phyloP scores from a whole-genome alignment of 2,888 invertebrate genomes.

The Dusona sp. region DNA sequence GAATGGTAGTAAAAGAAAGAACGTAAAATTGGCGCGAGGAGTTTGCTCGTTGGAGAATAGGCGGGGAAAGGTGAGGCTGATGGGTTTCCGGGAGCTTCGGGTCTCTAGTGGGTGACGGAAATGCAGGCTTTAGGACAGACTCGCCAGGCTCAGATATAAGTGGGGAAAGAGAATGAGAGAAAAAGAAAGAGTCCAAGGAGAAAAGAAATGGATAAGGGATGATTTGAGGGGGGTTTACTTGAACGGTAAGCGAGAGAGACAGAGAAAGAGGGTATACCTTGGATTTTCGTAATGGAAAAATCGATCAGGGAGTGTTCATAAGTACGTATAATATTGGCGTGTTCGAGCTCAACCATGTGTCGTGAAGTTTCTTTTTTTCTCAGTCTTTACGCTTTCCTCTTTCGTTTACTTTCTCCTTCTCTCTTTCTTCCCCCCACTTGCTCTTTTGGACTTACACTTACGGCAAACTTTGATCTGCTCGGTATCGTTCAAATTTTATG shows the following conservation, averaged over 20 bases:
- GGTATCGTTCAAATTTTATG: not conserved
- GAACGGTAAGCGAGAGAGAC: constrained; percentile 56
- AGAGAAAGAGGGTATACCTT: constrained; percentile 71
- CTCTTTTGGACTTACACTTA: too few species aligned
- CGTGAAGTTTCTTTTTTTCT: constrained; percentile 36
- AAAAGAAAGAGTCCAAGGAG: constrained; percentile 43
- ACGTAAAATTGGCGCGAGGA: constrained; percentile 50
- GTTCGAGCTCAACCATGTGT: constrained; percentile 41
- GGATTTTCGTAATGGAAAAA: constrained; percentile 80
- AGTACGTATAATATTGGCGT: constrained; percentile 62
- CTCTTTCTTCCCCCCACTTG: not conserved
- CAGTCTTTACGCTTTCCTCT: not conserved
- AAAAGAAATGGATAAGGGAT: constrained; percentile 46
- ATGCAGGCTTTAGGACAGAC: constrained; percentile 66
- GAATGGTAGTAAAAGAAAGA: constrained; percentile 16
- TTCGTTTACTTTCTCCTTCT: constrained; percentile 41
- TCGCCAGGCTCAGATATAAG: constrained; percentile 47
- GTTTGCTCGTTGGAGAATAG: constrained; percentile 26
- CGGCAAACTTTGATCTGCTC: constrained; percentile 4
- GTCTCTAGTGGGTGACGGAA: constrained; percentile 65
- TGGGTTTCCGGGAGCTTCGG: constrained; percentile 41
- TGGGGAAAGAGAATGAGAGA: constrained; percentile 36
- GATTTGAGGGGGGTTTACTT: constrained; percentile 60
- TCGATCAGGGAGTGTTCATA: constrained; percentile 76
- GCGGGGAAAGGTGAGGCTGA: constrained; percentile 11